Evolutionary conservation across 2,888 invertebrate genomes (phyloP).

Genomic region (Priocnemis perturbator): DNA sequence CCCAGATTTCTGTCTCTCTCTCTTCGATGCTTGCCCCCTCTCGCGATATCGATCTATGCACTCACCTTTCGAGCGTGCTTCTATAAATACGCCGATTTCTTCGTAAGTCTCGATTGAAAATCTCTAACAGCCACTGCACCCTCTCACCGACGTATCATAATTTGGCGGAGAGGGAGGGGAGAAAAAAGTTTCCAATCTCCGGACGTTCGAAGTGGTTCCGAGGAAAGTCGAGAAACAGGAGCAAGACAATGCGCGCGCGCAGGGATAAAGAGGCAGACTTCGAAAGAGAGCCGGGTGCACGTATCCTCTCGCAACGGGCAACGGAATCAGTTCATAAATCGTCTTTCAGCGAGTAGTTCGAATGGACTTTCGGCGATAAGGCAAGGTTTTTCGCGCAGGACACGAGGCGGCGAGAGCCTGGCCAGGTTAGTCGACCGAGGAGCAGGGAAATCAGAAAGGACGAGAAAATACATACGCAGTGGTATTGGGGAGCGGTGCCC

Average conservation of each 20-base stretch:
- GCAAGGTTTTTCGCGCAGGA: constrained; percentile 35
- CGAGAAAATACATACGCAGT: constrained; percentile 22
- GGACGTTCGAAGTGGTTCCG: no score
- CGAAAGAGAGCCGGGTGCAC: no score
- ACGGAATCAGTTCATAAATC: constrained; percentile 46
- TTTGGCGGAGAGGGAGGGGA: no score
- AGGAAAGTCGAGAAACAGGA: no score
- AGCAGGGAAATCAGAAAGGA: constrained; percentile 22
- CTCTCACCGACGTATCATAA: no score
- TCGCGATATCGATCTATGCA: not conserved
- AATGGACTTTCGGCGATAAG: constrained; percentile 49
- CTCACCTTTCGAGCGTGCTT: not conserved
- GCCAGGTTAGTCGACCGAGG: constrained; percentile 14
- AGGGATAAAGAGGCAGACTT: no score
- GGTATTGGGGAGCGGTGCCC: constrained; percentile 37
- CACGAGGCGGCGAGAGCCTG: constrained; percentile 19
- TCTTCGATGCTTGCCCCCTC: not conserved
- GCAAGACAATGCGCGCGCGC: no score
- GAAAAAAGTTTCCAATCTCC: no score
- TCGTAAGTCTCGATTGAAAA: no score
- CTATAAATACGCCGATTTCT: no score
- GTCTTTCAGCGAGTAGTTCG: constrained; percentile 41
- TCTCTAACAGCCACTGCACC: no score
- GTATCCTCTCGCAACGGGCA: constrained; percentile 1
- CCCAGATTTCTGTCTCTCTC: constrained; percentile 9